Base-by-base conservation (phyloP, 2,888 invertebrate genomes). In the Cyrtodaria siliqua region DNA sequence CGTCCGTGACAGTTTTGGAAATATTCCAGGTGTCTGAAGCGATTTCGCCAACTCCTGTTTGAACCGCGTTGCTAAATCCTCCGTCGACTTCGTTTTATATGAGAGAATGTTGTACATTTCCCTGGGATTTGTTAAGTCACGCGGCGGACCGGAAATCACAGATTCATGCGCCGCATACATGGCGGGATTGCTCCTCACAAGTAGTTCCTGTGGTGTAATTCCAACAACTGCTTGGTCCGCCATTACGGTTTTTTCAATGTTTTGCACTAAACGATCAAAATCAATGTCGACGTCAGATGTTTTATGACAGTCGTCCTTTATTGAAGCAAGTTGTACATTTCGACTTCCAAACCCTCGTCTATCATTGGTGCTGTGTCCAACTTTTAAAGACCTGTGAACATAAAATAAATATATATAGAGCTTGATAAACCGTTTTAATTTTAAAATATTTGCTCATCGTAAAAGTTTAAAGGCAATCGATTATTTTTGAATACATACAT, bases 101-200 rank as follows among this genome's bases (percentile, higher is more conserved):
- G 82, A 78, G 20, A 85, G 55, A 26, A 83, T 75, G 33, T 49
- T 83, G 55, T 85, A 83, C 63, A 83, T 78, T 56, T 85, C 82
- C 26, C 83, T 60, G 9, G 82, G 83, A 64, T 81, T 84, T 26
- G 79, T 79, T 18, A 82, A 60, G 29, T 84, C 84, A 2, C 70
- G 67, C 12, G 71, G 50, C 24, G 59, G 52, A 4, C 55, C 24
- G 16, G 50, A 56, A 12, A n/a, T 18, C 4, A 60, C 49, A 16
- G 12, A 9, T 9, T 44, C 20, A 4, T 4, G 20, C 6, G 44
- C 6, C 16, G 66, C 18, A 49, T 66, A 83, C 29, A 84, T 14
- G 18, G 66, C 71, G 12, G 83, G 81, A 62, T 86, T 79, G 52
- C 82, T 82, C 50, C 81, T 63, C 12, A 77, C 23, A 27, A 85